A percentile compares a stretch with the other conserved stretches of the same genome.
Conservation (phyloP, 2,797 vertebrate species). For the Aotus griseimembra region DNA sequence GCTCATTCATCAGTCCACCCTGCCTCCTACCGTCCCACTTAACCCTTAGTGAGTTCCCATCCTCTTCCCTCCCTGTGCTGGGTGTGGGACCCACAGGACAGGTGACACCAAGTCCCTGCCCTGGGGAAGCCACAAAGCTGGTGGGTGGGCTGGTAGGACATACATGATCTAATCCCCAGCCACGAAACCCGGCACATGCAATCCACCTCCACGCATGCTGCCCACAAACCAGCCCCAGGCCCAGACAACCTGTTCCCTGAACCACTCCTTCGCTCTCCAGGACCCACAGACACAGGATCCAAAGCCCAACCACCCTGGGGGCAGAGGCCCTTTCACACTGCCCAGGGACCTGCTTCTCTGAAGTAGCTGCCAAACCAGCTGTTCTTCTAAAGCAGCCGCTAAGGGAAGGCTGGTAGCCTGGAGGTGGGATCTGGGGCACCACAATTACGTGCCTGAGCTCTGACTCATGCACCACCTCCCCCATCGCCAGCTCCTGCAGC, state of each 20-base stretch:
- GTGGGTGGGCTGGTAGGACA: not conserved
- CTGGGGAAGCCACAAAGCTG: not conserved
- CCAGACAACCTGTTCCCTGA: not conserved
- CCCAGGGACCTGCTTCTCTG: slow-evolving; percentile 36
- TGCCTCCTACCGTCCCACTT: not conserved
- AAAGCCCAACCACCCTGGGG: not conserved
- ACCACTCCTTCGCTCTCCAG: not conserved
- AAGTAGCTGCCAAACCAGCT: slow-evolving; percentile 51
- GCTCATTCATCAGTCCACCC: not conserved
- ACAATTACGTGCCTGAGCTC: slow-evolving; percentile 60
- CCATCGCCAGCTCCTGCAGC: not conserved
- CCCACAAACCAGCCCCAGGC: not conserved
- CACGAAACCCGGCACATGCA: not conserved
- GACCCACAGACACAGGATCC: not conserved
- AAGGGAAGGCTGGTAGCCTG: slow-evolving; percentile 3
- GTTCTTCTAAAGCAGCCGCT: slow-evolving; percentile 37
- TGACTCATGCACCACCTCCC: slow-evolving; percentile 59
- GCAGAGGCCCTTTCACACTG: not conserved
- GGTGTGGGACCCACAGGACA: not conserved
- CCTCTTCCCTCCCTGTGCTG: not conserved
- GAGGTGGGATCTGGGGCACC: slow-evolving; percentile 55
- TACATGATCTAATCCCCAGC: not conserved
- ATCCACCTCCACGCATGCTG: not conserved
- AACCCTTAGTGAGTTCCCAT: not conserved
- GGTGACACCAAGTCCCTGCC: not conserved